These are phyloP conservation scores for Molossus alvarezi DNA, from an alignment of 2,797 vertebrate genomes.

Conservation along the genomic window DNA sequence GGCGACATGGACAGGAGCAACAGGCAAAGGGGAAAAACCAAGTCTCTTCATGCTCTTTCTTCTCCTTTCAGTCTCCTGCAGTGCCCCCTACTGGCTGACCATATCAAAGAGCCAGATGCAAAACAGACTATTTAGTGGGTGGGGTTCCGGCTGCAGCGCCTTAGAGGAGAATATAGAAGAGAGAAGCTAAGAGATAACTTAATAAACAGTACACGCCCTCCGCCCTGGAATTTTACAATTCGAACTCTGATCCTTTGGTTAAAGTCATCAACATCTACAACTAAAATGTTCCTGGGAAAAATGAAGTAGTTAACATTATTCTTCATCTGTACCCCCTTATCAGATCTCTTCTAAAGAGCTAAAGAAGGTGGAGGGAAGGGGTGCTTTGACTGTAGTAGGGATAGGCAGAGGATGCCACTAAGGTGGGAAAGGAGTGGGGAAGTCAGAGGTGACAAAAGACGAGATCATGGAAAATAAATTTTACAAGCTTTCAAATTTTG, in stretches of 20 bases:
- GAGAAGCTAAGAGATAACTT: neutral
- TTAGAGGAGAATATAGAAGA: neutral
- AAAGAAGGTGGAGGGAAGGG: neutral
- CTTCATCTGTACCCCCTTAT: neutral
- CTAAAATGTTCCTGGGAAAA: slow-evolving; percentile 21
- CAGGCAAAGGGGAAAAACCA: neutral
- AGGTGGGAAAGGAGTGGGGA: fast-evolving
- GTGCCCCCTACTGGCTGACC: neutral
- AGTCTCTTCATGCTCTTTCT: neutral
- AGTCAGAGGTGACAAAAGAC: neutral
- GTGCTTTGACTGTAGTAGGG: neutral
- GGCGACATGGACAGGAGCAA: neutral
- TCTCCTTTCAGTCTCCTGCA: neutral
- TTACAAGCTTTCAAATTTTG: slow-evolving; percentile 2
- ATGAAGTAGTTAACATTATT: neutral
- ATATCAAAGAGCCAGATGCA: neutral
- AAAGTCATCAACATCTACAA: neutral
- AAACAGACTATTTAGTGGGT: neutral
- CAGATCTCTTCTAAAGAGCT: neutral
- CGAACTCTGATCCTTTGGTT: slow-evolving; percentile 9
- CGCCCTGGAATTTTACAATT: neutral
- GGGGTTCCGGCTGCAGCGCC: too few species aligned
- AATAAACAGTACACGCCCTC: neutral
- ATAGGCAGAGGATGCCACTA: neutral
- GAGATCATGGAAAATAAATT: neutral